phyloP scores from a whole-genome alignment of 2,113 vertebrate genomes.

The Lepus europaeus region DNA sequence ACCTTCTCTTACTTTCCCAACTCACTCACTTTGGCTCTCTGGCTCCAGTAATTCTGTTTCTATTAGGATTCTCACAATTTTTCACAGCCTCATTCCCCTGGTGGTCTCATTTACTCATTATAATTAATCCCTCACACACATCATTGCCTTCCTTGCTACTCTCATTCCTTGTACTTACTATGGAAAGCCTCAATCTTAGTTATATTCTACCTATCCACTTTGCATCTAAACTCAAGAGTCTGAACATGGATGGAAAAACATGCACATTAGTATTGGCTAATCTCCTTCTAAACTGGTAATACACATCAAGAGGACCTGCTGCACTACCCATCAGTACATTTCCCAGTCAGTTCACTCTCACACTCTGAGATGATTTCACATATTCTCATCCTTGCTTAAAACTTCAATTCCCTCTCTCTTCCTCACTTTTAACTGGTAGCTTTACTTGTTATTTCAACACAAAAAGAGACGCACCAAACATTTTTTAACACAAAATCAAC shows the following conservation, averaged over 20 bases:
- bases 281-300: not conserved
- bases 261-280: not conserved
- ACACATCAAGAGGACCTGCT: not conserved
- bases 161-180: not conserved
- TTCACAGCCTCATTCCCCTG: not conserved
- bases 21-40: not conserved
- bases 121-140: not conserved
- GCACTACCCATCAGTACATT: not conserved
- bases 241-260: not conserved
- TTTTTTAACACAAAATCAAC: too few relatives aligned
- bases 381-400: constrained; percentile 11
- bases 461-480: not conserved
- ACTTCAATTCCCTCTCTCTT: not conserved
- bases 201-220: not conserved
- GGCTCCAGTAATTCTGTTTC: not conserved
- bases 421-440: not conserved
- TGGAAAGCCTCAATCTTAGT: not conserved
- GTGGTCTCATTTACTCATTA: not conserved
- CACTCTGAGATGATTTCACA: not conserved
- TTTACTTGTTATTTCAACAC: not conserved
- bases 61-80: not conserved
- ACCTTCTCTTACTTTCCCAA: not conserved
- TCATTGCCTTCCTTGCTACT: not conserved
- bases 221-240: not conserved
- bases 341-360: not conserved